Percentiles rank a stretch among this genome's conserved stretches.
phyloP scores from a whole-genome alignment of 2,113 vertebrate genomes.

The Apteryx mantelli region DNA sequence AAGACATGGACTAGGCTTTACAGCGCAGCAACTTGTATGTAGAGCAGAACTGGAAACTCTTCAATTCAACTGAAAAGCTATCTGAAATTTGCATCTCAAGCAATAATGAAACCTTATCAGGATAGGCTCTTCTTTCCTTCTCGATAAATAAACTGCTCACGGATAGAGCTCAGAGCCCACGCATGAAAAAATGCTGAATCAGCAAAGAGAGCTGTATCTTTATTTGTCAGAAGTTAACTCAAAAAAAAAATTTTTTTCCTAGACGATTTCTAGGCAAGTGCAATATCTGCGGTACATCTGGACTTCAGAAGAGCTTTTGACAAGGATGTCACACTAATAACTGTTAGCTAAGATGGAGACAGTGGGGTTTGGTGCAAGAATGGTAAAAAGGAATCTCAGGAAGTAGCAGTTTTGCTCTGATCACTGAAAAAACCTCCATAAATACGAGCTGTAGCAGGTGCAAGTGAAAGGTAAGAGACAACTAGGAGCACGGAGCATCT shows the following conservation, averaged over 20 bases:
- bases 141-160: not conserved
- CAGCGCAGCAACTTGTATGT: rapidly evolving
- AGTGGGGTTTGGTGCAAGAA: too few relatives aligned
- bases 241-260: not conserved
- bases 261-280: not conserved
- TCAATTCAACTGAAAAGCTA: not conserved
- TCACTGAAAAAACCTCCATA: not conserved
- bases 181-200: not conserved
- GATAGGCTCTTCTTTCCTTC: too few relatives aligned
- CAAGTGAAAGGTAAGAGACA: not conserved
- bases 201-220: not conserved
- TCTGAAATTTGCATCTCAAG: not conserved
- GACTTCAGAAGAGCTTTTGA: not conserved
- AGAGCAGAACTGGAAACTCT: not conserved
- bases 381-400: not conserved
- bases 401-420: not conserved
- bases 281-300: rapidly evolving
- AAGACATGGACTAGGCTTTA: not conserved
- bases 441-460: not conserved
- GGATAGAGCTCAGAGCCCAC: not conserved
- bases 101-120: not conserved
- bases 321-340: not conserved
- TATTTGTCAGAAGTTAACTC: not conserved
- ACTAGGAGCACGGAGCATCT: rapidly evolving
- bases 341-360: rapidly evolving